Conservation (phyloP, 2,113 vertebrate genomes). For the Syngnathus floridae region DNA sequence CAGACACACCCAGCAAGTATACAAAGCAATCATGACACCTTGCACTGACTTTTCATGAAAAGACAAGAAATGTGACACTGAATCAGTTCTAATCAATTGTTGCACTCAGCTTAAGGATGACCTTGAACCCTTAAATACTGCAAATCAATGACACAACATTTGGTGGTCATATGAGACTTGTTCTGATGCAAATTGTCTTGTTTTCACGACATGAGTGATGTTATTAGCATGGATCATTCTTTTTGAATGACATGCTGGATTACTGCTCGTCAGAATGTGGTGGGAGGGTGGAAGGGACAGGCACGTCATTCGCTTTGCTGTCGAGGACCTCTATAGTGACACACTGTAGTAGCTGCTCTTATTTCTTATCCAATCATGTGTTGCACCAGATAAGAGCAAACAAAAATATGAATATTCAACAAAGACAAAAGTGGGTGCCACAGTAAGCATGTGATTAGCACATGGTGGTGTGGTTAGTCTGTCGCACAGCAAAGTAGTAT, state of each 20-base stretch:
- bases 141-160: neutral
- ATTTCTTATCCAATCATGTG: neutral
- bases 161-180: neutral
- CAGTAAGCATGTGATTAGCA: no score
- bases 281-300: conserved; percentile 2
- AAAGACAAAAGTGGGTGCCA: neutral
- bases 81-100: conserved; percentile 3
- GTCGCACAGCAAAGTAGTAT: neutral
- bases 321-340: conserved; percentile 24
- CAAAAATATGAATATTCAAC: neutral
- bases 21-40: conserved; percentile 8
- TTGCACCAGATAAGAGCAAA: conserved; percentile 5
- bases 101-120: neutral
- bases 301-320: conserved; percentile 3
- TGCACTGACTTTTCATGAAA: neutral
- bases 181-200: conserved; percentile 7
- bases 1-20: conserved; percentile 33
- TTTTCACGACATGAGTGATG: neutral
- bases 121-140: neutral
- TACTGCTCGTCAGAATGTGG: neutral
- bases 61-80: neutral
- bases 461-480: neutral
- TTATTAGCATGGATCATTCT: conserved; percentile 3
- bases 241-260: conserved; percentile 1
- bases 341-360: neutral